Conservation (phyloP, 2,888 invertebrate genomes). For the Drosophila pseudotalamancana region DNA sequence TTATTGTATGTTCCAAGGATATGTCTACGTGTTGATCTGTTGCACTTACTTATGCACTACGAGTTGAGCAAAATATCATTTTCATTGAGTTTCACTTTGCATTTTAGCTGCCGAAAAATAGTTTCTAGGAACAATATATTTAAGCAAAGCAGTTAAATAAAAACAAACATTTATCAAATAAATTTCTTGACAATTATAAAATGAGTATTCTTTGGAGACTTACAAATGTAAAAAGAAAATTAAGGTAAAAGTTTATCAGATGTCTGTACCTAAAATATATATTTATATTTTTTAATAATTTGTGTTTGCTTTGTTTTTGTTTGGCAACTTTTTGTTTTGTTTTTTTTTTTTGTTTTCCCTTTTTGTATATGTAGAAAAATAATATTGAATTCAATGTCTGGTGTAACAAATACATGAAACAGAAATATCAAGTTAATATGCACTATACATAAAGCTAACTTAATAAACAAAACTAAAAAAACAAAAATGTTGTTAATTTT, state of each 20-base stretch:
- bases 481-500: constrained; percentile 22
- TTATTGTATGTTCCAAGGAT: constrained; percentile 82
- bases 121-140: constrained; percentile 67
- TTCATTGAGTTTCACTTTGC: constrained; percentile 62
- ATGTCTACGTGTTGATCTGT: constrained; percentile 82
- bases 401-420: constrained; percentile 52
- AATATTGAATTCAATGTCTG: constrained; percentile 43
- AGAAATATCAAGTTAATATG: constrained; percentile 40
- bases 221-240: constrained; percentile 34
- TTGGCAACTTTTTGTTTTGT: constrained; percentile 43
- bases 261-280: constrained; percentile 10
- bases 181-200: constrained; percentile 57
- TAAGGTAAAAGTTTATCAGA: constrained; percentile 19
- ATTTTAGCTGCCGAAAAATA: constrained; percentile 68
- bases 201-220: constrained; percentile 73
- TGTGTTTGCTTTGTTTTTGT: constrained; percentile 10
- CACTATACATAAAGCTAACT: constrained; percentile 43
- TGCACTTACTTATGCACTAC: constrained; percentile 71
- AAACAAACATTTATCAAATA: constrained; percentile 51
- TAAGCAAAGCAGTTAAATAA: constrained; percentile 44
- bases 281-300: no score
- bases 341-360: constrained; percentile 10
- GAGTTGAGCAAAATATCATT: constrained; percentile 72
- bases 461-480: constrained; percentile 43
- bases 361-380: constrained; percentile 37